These are phyloP conservation scores for Scaptomyza flava DNA, from an alignment of 2,888 invertebrate species.

Conservation along the genomic window DNA sequence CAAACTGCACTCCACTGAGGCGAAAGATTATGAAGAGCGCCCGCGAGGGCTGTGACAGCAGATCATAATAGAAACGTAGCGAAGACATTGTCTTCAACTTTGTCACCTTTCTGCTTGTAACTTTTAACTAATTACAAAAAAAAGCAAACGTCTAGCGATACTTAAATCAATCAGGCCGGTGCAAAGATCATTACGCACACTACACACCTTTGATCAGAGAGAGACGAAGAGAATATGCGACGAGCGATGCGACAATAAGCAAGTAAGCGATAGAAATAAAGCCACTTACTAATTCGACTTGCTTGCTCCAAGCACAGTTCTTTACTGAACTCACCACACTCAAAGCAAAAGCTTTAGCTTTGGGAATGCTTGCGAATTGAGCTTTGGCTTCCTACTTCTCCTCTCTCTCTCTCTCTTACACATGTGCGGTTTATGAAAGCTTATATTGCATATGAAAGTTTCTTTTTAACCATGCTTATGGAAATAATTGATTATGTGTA, in stretches of 20 bases:
- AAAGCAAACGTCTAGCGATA: slow-evolving; percentile 4
- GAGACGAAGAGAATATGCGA: not conserved
- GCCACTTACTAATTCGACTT: slow-evolving; percentile 3
- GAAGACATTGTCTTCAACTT: slow-evolving; percentile 72
- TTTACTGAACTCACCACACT: slow-evolving; percentile 13
- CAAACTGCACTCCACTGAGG: slow-evolving; percentile 87
- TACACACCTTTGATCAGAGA: slow-evolving; percentile 14
- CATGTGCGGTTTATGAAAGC: not conserved
- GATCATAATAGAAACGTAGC: slow-evolving; percentile 88
- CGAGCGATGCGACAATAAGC: not conserved
- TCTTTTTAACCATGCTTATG: too few relatives aligned
- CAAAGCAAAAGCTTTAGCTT: slow-evolving; percentile 28
- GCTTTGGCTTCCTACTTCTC: slow-evolving; percentile 6
- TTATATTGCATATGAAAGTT: not conserved
- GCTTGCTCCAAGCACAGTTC: slow-evolving; percentile 30
- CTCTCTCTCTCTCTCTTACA: not conserved
- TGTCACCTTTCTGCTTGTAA: slow-evolving; percentile 28
- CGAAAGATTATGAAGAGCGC: slow-evolving; percentile 89
- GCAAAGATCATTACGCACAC: slow-evolving; percentile 44
- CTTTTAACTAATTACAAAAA: slow-evolving; percentile 32
- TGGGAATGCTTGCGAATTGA: not conserved
- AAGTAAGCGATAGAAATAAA: not conserved
- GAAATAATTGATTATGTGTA: too few relatives aligned
- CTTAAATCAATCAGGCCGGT: slow-evolving; percentile 10
- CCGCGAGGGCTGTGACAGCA: slow-evolving; percentile 91